These are phyloP conservation scores for Heterodera filipjevi DNA, from an alignment of 2,888 invertebrate species.

Conservation along the genomic window DNA sequence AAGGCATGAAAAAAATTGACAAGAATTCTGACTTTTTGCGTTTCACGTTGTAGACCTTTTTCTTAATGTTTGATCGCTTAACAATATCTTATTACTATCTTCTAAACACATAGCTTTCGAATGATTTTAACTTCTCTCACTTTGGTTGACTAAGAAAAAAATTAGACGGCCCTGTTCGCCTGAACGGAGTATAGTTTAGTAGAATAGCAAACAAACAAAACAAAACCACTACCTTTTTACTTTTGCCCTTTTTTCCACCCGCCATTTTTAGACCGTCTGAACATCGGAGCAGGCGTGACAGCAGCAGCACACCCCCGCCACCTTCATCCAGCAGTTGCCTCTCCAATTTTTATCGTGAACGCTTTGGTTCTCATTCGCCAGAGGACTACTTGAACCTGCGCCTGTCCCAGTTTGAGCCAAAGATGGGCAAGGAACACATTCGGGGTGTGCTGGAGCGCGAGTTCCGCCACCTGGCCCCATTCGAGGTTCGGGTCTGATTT, in stretches of 20 bases:
- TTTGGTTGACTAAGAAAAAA: too few species aligned
- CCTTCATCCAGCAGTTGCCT: conserved; percentile 30
- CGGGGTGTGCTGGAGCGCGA: conserved; percentile 52
- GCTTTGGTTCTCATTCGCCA: conserved; percentile 64
- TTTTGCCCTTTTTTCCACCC: too few species aligned
- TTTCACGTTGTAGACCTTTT: too few species aligned
- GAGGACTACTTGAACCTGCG: conserved; percentile 64
- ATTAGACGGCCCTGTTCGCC: too few species aligned
- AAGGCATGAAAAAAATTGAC: too few species aligned
- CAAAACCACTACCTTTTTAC: background rate
- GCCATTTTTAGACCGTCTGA: conserved; percentile 16
- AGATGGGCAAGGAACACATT: conserved; percentile 57
- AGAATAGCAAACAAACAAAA: background rate
- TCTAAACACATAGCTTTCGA: too few species aligned
- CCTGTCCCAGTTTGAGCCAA: conserved; percentile 56
- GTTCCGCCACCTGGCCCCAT: conserved; percentile 56
- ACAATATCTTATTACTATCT: too few species aligned
- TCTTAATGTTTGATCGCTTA: too few species aligned
- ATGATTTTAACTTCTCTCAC: too few species aligned
- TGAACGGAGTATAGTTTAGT: too few species aligned
- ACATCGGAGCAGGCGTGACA: conserved; percentile 25
- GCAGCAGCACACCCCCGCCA: conserved; percentile 22
- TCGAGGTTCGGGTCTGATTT: conserved; percentile 51
- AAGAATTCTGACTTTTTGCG: too few species aligned
- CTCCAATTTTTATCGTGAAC: conserved; percentile 51